Conservation (phyloP, 2,113 vertebrate species). For the Petrocephalus zakoni region DNA sequence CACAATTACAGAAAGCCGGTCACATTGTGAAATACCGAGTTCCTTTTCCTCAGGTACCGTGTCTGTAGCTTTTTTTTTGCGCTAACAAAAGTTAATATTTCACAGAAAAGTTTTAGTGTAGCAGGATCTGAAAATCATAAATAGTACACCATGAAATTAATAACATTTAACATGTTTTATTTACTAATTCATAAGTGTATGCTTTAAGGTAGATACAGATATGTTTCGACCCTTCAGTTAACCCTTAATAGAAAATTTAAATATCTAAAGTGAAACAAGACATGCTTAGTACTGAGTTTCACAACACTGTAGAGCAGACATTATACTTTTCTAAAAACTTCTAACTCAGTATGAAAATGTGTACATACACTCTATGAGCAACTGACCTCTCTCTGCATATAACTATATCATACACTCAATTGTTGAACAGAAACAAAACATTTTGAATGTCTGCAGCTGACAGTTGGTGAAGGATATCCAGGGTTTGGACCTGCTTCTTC, state of each 20-base stretch:
- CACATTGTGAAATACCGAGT: conserved; percentile 40
- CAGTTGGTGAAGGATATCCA: not conserved
- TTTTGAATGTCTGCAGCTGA: not conserved
- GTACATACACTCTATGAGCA: not conserved
- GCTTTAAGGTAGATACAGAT: not conserved
- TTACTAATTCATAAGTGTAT: not conserved
- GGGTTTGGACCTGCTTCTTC: not conserved
- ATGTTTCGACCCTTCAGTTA: not conserved
- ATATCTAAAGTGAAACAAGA: not conserved
- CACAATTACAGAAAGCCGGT: conserved; percentile 46
- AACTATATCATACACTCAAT: not conserved
- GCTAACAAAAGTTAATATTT: too few relatives aligned
- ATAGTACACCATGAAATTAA: not conserved
- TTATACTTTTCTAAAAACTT: not conserved
- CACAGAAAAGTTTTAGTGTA: too few relatives aligned
- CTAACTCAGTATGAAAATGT: conserved; percentile 13
- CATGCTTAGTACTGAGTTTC: conserved; percentile 11
- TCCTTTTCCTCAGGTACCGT: conserved; percentile 40
- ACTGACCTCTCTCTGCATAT: not conserved
- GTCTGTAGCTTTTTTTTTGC: not conserved
- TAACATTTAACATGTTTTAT: not conserved
- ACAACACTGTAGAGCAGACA: conserved; percentile 2
- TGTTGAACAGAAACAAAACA: conserved; percentile 1
- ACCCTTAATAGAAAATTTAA: conserved; percentile 8
- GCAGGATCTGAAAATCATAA: not conserved